Conservation (phyloP, 2,888 invertebrate genomes). For the Morpho deidamia region DNA sequence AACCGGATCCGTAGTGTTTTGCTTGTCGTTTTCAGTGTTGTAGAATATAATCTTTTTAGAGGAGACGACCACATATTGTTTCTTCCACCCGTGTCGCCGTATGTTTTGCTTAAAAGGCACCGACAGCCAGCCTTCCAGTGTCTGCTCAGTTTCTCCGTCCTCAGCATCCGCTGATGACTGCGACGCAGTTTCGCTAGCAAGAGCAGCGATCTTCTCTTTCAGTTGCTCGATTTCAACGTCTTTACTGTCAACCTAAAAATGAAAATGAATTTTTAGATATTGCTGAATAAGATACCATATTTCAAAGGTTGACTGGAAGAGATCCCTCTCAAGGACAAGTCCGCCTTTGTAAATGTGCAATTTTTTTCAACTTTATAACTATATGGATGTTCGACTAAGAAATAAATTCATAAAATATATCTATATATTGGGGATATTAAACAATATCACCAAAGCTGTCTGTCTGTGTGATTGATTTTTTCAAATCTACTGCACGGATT, state of each 20-base stretch:
- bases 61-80: conserved; percentile 97
- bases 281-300: too few relatives aligned
- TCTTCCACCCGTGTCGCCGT: conserved; percentile 96
- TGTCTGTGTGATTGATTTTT: too few relatives aligned
- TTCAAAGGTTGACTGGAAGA: too few relatives aligned
- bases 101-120: conserved; percentile 97
- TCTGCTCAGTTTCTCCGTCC: conserved; percentile 86
- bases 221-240: conserved; percentile 97
- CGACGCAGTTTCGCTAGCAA: conserved; percentile 93
- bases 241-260: conserved; percentile 88
- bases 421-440: too few relatives aligned
- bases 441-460: too few relatives aligned
- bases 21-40: conserved; percentile 95
- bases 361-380: too few relatives aligned
- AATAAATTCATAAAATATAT: too few relatives aligned
- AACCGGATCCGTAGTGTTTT: conserved; percentile 95
- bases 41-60: conserved; percentile 98
- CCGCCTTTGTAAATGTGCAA: too few relatives aligned
- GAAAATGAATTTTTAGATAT: not conserved
- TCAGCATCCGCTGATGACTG: conserved; percentile 94
- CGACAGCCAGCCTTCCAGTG: conserved; percentile 97
- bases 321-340: too few relatives aligned
- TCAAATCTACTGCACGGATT: too few relatives aligned
- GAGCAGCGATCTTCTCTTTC: conserved; percentile 88
- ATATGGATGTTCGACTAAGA: too few relatives aligned